A percentile compares a stretch with the other conserved stretches of the same genome.
Evolutionary conservation across 2,888 invertebrate species (phyloP).

Genomic region (Teleiodes luculella): DNA sequence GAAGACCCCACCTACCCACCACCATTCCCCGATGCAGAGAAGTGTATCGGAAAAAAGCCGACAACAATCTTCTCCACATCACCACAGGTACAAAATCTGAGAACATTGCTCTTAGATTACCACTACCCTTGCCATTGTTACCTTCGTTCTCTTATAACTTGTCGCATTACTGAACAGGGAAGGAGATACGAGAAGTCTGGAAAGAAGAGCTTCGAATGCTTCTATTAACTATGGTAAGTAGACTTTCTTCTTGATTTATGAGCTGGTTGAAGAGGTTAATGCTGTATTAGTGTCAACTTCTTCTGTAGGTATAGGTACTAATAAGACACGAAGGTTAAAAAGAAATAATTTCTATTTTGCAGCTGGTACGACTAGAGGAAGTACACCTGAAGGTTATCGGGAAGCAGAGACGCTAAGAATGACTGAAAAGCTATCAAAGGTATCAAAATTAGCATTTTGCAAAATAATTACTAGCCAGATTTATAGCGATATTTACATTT

Average conservation of each 20-base stretch:
- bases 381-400: conserved; percentile 69
- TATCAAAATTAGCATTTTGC: conserved; percentile 24
- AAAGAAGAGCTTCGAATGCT: conserved; percentile 70
- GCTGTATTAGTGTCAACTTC: too few species aligned
- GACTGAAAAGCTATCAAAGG: conserved; percentile 63
- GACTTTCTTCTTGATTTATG: too few species aligned
- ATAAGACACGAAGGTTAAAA: too few species aligned
- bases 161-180: conserved; percentile 60
- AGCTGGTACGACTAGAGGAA: conserved; percentile 54
- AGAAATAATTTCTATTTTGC: conserved; percentile 10
- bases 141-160: too few species aligned
- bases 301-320: too few species aligned
- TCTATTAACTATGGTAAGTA: conserved; percentile 62
- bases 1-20: conserved; percentile 62
- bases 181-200: conserved; percentile 57
- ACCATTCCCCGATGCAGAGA: conserved; percentile 78
- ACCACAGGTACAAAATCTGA: conserved; percentile 53
- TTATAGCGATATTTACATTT: too few species aligned
- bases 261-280: too few species aligned
- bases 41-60: conserved; percentile 81
- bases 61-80: conserved; percentile 73
- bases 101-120: too few species aligned
- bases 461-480: too few species aligned
- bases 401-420: conserved; percentile 68
- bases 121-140: too few species aligned